Evolutionary conservation across 1,140 invertebrate genomes (phyloP), one percentile per base, ranked within the genome.

Genomic region (Macrotrachela quadricornifera): DNA sequence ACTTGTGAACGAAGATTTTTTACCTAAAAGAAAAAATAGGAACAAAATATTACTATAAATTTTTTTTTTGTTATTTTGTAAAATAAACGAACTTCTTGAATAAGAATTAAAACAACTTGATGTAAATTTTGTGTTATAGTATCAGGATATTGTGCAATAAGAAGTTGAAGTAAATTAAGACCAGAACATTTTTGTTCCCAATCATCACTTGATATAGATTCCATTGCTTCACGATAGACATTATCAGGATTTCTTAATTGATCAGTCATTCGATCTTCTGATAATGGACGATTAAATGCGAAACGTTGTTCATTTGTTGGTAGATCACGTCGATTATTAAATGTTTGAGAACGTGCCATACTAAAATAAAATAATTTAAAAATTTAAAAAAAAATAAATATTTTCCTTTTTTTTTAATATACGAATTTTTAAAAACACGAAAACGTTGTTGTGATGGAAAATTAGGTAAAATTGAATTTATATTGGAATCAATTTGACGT

Each of bases 1-100:
- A 94, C 87, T 67, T 88, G 83, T 0, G 87, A 91, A 9, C 88
- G 73, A 18, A 92, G 71, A 68, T 86, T 91, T 57, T 71, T 70
- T 46, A 30, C 21, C 21, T 30, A 30, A 30, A 30, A 30, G 3
- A 30, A 30, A 30, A 30, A 8, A 30, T n/a, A n/a, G n/a, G n/a
- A n/a, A n/a, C n/a, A n/a, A n/a, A n/a, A n/a, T n/a, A n/a, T n/a
- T n/a, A n/a, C n/a, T n/a, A n/a, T n/a, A 30, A 30, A 30, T 30
- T 30, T 8, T 30, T n/a, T 45, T 46, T 30, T 6, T 42, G 11
- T 41, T 45, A 43, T 6, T 39, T 36, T 18, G 41, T 9, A 8
- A 37, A 45, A 12, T 10, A 12, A 40, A 54, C 48, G 46, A 50
- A 87, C 78, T 58, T 91, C 83, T 48, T 76, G 74, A 0, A 81